Conservation (phyloP, 2,113 vertebrate species). For the Pagrus major region DNA sequence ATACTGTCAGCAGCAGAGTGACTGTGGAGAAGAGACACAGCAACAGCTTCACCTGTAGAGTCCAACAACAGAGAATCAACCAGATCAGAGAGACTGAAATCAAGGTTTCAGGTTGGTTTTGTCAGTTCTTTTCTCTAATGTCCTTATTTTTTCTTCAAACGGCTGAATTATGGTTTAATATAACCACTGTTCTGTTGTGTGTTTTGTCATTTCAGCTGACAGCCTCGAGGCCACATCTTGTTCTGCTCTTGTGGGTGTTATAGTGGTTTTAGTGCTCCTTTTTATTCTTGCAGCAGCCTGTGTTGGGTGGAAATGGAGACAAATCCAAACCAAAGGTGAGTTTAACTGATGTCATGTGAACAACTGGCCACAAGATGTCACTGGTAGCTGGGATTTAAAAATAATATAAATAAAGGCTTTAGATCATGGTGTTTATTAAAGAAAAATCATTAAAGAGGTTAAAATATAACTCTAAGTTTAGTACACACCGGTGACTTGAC, state of each 20-base stretch:
- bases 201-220: neutral
- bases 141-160: neutral
- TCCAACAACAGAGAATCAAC: neutral
- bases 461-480: no score
- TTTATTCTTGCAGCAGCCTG: neutral
- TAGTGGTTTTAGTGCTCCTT: no score
- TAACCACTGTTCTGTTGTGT: neutral
- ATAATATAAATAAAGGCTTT: no score
- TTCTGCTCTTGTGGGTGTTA: neutral
- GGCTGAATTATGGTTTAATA: neutral
- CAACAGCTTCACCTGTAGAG: no score
- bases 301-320: neutral
- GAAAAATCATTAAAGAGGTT: no score
- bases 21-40: no score
- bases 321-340: neutral
- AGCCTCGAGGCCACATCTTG: neutral
- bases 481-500: no score
- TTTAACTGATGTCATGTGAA: neutral
- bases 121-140: neutral
- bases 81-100: neutral
- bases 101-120: neutral
- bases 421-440: no score
- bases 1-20: no score
- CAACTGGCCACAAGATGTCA: neutral
- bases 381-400: no score